Base-by-base conservation (phyloP, 2,888 invertebrate species). In the Resseliella maxima region DNA sequence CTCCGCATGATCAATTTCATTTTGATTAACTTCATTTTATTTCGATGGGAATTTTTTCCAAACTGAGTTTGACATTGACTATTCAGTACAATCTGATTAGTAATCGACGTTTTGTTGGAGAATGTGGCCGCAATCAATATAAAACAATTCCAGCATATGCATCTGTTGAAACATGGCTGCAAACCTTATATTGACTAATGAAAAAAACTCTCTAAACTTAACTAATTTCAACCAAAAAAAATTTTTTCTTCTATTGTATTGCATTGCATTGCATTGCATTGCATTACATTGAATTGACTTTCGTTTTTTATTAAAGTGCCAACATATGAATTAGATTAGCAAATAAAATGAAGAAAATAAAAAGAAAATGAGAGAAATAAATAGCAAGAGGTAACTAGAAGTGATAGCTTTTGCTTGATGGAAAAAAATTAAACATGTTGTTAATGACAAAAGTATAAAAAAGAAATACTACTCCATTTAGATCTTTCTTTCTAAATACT, bases 401-500 rank as follows among this genome's bases (percentile, higher is more conserved):
- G 41, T 8, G 41, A 41, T 12, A 41, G 41, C 8, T 18, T 15
- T 50, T 50, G 46, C 46, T 18, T 15, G 15, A 50, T 50, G 59
- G 24, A 24, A 6, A 35, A 72, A 72, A 72, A 31, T 31, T 35
- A 15, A 72, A 35, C n/a, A 15, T 10, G 31, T 72, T 72, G 72
- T 35, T 35, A 72, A 72, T 72, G 72, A 72, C 72, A 72, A 72
- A 72, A 59, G 24, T 10, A 12, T 6, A 59, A 27, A 2, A 59
- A 59, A 59, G 24, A 72, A 72, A 72, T 15, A 72, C 1, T 24
- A 24, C 24, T 24, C 59, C 24, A 24, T 59, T 59, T 35, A 2
- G 72, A 31, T 72, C 72, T 72, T 59, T 59, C 24, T 72, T 72
- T 72, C 72, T 72, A 72, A 72, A 31, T 18, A 72, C 72, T 18